Evolutionary conservation across 2,888 invertebrate genomes (phyloP), one percentile per base, ranked within the genome.

Genomic region (Cryptus viduatorius): DNA sequence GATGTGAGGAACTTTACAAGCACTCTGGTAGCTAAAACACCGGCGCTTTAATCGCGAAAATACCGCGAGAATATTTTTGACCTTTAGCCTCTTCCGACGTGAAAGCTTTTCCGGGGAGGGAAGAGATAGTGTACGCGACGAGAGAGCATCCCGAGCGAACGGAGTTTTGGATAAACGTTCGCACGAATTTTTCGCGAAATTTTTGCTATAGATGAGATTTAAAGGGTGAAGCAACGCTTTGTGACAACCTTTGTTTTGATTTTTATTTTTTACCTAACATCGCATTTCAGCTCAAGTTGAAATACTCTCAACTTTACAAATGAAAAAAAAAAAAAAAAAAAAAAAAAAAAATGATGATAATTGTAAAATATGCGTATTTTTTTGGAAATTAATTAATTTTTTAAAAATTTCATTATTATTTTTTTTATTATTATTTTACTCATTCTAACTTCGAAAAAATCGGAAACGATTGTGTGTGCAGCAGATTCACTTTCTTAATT

Each of bases 51-150:
- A 53, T 75, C 75, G 59, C 68, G 68, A 69, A 80, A 80, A 75
- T 80, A 19, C 48, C 75, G 16, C 59, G 68, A 68, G 61, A 81
- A 81, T 81, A 81, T 76, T 81, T 81, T 81, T 81, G 75, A 81
- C 64, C 76, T 76, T 64, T 44, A 69, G 64, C 72, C 79, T 64
- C 24, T 48, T 42, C 19, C 48, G 75, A 48, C n/a, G 68, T 24
- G 31, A 64, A 61, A 81, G 80, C 80, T 81, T 81, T 75, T 50
- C 65, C 7, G 68, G 59, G 59, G 56, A 24, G 31, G 31, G 48
- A 16, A n/a, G 4, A 50, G 50, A 50, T n/a, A n/a, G 14, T 29
- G 31, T 50, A 24, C 64, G 24, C 7, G 64, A 65, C 37, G 64
- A 44, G 64, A 44, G 31, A 56, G 61, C 37, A 8, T 3, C 5